Conservation (phyloP, 2,797 vertebrate genomes). For the Holocentrus rufus region DNA sequence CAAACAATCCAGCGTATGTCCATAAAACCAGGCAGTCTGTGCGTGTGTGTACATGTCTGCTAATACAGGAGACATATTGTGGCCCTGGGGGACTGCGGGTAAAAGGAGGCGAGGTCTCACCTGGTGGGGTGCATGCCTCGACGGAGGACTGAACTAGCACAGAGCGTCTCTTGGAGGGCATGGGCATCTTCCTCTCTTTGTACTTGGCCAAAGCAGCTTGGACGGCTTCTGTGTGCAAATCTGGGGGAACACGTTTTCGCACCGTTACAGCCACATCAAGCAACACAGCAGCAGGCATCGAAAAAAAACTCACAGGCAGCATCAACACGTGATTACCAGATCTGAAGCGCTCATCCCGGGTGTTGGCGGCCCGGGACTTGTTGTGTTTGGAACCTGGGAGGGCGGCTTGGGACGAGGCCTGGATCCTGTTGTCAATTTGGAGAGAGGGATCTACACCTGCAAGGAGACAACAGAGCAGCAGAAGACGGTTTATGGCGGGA, state of each 20-base stretch:
- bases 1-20: constrained; percentile 26
- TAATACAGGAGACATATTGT: not conserved
- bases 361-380: constrained; percentile 86
- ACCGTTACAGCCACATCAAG: constrained; percentile 31
- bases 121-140: constrained; percentile 94
- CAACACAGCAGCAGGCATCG: constrained; percentile 8
- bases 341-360: constrained; percentile 94
- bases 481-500: not conserved
- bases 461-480: constrained; percentile 36
- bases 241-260: constrained; percentile 68
- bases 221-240: constrained; percentile 97
- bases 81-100: not conserved
- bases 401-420: constrained; percentile 81
- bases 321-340: constrained; percentile 84
- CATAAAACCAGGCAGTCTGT: not conserved
- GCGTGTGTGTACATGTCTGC: constrained; percentile 5
- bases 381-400: constrained; percentile 83
- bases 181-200: constrained; percentile 96
- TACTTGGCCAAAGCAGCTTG: constrained; percentile 96
- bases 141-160: constrained; percentile 91
- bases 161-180: constrained; percentile 96
- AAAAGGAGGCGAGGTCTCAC: constrained; percentile 73
- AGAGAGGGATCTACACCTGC: constrained; percentile 92
- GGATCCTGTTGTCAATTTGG: constrained; percentile 87
- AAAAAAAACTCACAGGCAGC: constrained; percentile 15